phyloP scores from a whole-genome alignment of 2,888 invertebrate species.

The Andrena praecox region DNA sequence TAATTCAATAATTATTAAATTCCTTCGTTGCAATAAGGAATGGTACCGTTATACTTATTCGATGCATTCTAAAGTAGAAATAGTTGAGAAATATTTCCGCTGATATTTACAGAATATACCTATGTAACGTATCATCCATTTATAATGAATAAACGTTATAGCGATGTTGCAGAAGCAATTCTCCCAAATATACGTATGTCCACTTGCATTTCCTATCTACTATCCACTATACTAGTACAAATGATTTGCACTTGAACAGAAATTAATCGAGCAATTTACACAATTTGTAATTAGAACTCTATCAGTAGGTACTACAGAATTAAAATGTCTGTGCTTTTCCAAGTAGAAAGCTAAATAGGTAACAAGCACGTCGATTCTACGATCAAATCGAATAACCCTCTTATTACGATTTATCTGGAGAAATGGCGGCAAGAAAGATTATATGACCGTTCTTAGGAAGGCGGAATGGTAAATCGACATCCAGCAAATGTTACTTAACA shows the following conservation, averaged over 20 bases:
- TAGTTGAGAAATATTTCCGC: too few species aligned
- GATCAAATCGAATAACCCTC: not conserved
- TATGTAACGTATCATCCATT: too few species aligned
- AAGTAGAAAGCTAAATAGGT: not conserved
- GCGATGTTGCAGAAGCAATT: too few species aligned
- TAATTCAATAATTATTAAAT: too few species aligned
- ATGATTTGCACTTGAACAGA: not conserved
- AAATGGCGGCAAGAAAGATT: slow-evolving; percentile 10
- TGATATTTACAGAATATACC: too few species aligned
- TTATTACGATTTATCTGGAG: not conserved
- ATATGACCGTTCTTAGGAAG: not conserved
- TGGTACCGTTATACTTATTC: too few species aligned
- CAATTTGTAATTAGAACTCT: not conserved
- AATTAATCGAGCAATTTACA: not conserved
- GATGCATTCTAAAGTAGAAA: too few species aligned
- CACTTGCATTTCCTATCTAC: too few species aligned
- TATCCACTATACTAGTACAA: too few species aligned
- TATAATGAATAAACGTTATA: too few species aligned
- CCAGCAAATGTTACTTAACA: slow-evolving; percentile 52
- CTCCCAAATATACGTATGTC: too few species aligned
- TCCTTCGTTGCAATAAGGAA: too few species aligned
- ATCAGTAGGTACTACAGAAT: not conserved
- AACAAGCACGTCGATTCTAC: not conserved
- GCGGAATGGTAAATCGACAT: not conserved
- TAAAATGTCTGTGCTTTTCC: not conserved